Evolutionary conservation across 2,888 invertebrate genomes (phyloP), one percentile per base, ranked within the genome.

Genomic region (Catocala sponsa): DNA sequence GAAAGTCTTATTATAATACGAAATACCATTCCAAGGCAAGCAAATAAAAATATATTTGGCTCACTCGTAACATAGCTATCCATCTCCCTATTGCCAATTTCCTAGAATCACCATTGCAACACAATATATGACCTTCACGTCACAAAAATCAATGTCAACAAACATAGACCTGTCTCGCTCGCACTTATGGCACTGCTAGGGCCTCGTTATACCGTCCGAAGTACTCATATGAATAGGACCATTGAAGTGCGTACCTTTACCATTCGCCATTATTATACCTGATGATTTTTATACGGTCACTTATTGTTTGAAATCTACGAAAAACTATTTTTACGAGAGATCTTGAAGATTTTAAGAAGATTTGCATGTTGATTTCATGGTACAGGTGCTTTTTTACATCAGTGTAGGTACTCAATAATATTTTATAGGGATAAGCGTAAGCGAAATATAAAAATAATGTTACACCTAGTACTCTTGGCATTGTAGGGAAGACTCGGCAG

Each of bases 141-240:
- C n/a, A 49, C 49, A 57, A 58, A 58, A 51, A 51, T 38, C n/a
- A 25, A 32, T 38, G 52, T 52, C 46, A 15, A 52, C 10, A 41
- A 32, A 61, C 41, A 32, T 51, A 62, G 25, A 6, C 12, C 48
- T 42, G 48, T 71, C 71, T 63, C 58, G 48, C 55, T 74, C 60
- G 53, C 44, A 44, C 63, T 7, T 5, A 38, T 56, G 38, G 52
- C 44, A 41, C 42, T 54, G 48, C 48, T 63, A 68, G 55, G 56
- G 32, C 66, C 76, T 74, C 75, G 73, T 80, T 79, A 78, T 62
- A 66, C 65, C 59, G 68, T 70, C 78, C 72, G 70, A 56, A 48
- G 66, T 69, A 73, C 76, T 81, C 65, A 65, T 74, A 51, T 58
- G 72, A 79, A 79, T 76, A 72, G 68, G 61, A 70, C 71, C 65